Percentiles rank a stretch among this genome's conserved stretches.
Evolutionary conservation across 2,888 invertebrate species (phyloP).

Genomic region (Brachylomia viminalis): DNA sequence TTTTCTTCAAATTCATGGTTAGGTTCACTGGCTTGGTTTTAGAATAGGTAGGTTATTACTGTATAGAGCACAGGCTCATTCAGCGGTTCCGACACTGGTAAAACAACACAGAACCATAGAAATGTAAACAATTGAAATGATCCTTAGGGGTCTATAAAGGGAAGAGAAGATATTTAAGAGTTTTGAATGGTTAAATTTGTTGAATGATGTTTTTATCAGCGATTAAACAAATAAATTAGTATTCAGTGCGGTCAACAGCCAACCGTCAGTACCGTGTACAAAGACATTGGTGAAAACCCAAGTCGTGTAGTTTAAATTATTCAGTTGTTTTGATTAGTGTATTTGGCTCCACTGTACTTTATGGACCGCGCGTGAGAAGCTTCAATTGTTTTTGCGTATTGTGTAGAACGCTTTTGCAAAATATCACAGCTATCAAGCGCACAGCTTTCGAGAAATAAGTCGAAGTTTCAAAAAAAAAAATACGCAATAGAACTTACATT

Average conservation of each 20-base stretch:
- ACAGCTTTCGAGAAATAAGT: too few relatives aligned
- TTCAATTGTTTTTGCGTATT: too few relatives aligned
- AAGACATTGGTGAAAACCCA: slow-evolving; percentile 12
- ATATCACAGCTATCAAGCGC: too few relatives aligned
- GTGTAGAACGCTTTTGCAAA: too few relatives aligned
- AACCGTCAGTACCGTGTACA: neutral
- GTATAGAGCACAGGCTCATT: neutral
- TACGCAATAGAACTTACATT: too few relatives aligned
- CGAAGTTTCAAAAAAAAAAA: too few relatives aligned
- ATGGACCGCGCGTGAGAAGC: too few relatives aligned
- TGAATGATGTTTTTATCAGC: neutral
- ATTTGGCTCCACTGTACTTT: too few relatives aligned
- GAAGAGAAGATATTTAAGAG: too few relatives aligned
- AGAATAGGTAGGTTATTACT: neutral
- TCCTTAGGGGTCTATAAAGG: neutral
- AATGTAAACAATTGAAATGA: neutral
- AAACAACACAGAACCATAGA: neutral
- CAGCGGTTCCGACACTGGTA: neutral
- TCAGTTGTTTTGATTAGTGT: neutral
- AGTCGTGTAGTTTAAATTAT: neutral
- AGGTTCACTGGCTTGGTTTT: neutral
- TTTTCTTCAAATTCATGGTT: neutral
- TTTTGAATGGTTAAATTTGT: too few relatives aligned
- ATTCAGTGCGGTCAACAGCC: too few relatives aligned
- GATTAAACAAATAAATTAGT: slow-evolving; percentile 10